Percentiles rank a stretch among this genome's conserved stretches.
phyloP scores from a whole-genome alignment of 2,797 vertebrate species.

The Xerus rutilus region DNA sequence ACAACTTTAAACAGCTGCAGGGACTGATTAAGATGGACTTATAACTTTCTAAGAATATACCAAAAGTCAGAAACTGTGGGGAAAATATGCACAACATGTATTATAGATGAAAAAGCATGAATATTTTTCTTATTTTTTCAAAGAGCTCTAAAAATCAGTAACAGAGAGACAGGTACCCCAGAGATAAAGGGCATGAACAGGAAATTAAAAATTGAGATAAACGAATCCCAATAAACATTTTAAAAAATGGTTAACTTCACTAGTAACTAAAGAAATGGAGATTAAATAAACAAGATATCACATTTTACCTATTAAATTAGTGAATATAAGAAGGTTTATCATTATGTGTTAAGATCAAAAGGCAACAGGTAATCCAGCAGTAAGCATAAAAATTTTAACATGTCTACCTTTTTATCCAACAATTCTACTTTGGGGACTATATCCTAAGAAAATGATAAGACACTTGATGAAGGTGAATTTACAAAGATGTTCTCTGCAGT shows the following conservation, averaged over 20 bases:
- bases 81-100: background rate
- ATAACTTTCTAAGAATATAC: conserved; percentile 32
- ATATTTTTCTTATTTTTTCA: background rate
- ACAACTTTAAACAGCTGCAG: conserved; percentile 35
- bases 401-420: conserved; percentile 50
- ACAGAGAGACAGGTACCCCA: background rate
- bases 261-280: conserved; percentile 48
- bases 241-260: conserved; percentile 12
- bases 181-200: background rate
- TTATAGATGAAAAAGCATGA: conserved; percentile 18
- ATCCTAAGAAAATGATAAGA: conserved; percentile 58
- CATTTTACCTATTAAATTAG: conserved; percentile 47
- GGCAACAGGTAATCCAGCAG: conserved; percentile 36
- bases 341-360: conserved; percentile 23
- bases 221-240: conserved; percentile 27
- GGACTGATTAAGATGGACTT: background rate
- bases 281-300: conserved; percentile 58
- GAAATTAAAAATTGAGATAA: conserved; percentile 29
- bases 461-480: conserved; percentile 39
- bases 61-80: conserved; percentile 23
- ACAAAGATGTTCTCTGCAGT: conserved; percentile 64
- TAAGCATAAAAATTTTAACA: conserved; percentile 21
- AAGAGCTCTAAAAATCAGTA: conserved; percentile 38
- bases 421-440: conserved; percentile 52
- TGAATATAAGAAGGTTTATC: conserved; percentile 18